These are phyloP conservation scores for Mercenaria mercenaria DNA, from an alignment of 1,140 invertebrate genomes.

Conservation along the genomic window DNA sequence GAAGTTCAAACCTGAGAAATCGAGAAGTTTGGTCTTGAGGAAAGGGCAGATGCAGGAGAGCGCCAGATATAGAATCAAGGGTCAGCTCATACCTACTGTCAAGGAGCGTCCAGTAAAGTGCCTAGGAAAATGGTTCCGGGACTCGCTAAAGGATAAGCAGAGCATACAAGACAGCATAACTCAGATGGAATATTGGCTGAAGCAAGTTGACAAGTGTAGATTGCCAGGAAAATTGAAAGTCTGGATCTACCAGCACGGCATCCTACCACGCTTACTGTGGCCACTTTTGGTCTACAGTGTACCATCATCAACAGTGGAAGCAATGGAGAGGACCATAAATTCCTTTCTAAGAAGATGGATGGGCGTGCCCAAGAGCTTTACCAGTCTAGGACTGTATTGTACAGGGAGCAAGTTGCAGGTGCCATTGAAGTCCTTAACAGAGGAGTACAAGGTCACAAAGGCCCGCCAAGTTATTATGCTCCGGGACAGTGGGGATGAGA, in stretches of 20 bases:
- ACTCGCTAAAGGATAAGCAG: conserved; percentile 12
- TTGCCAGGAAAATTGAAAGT: conserved; percentile 57
- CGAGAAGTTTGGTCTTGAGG: conserved; percentile 13
- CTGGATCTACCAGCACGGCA: conserved; percentile 48
- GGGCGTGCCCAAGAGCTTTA: conserved; percentile 39
- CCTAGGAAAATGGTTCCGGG: not conserved
- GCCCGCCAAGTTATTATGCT: conserved; percentile 31
- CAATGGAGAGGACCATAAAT: conserved; percentile 30
- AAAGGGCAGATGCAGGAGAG: conserved; percentile 41
- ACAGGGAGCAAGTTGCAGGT: conserved; percentile 19
- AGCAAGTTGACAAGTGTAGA: conserved; percentile 33
- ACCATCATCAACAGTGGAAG: conserved; percentile 46
- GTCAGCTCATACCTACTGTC: conserved; percentile 13
- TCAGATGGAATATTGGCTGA: conserved; percentile 46
- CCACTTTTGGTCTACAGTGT: conserved; percentile 39
- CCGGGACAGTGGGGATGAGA: conserved; percentile 40
- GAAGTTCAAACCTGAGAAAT: conserved; percentile 48
- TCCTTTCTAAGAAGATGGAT: conserved; percentile 44
- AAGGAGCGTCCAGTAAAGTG: conserved; percentile 36
- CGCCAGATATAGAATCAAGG: not conserved
- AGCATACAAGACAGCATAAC: not conserved
- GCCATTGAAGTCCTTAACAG: conserved; percentile 25
- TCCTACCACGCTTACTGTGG: conserved; percentile 30
- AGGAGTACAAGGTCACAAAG: conserved; percentile 58
- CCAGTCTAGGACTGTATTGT: conserved; percentile 49